Conservation (phyloP, 2,113 vertebrate genomes). For the Amblyornis subalaris region DNA sequence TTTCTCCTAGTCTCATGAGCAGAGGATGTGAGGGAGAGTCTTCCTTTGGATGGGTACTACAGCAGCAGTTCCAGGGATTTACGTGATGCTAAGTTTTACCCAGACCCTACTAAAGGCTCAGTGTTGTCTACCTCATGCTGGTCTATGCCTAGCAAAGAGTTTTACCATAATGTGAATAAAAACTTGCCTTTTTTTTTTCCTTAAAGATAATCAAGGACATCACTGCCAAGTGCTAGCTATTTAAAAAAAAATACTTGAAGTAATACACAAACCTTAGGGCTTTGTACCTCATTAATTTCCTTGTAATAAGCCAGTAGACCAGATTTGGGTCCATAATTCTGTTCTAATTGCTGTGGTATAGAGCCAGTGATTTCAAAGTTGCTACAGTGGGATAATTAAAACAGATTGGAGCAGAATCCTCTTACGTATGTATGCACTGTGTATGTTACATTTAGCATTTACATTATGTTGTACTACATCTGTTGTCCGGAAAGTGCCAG, state of each 20-base stretch:
- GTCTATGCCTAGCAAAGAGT: background rate
- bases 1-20: background rate
- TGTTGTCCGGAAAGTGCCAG: background rate
- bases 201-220: background rate
- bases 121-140: background rate
- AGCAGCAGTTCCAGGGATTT: background rate
- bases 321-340: conserved; percentile 5
- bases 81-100: background rate
- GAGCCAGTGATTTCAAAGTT: background rate
- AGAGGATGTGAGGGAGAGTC: background rate
- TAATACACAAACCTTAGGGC: background rate
- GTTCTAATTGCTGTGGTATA: background rate
- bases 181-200: background rate
- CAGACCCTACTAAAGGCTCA: background rate
- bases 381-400: background rate
- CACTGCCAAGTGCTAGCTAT: background rate
- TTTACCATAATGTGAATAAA: background rate
- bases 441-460: background rate
- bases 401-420: background rate
- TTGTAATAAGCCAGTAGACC: background rate
- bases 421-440: background rate
- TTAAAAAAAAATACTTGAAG: background rate
- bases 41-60: background rate
- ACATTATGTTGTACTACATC: background rate
- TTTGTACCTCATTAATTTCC: background rate